Evolutionary conservation across 2,797 vertebrate species (phyloP).

Genomic region (Austrolebias charrua): DNA sequence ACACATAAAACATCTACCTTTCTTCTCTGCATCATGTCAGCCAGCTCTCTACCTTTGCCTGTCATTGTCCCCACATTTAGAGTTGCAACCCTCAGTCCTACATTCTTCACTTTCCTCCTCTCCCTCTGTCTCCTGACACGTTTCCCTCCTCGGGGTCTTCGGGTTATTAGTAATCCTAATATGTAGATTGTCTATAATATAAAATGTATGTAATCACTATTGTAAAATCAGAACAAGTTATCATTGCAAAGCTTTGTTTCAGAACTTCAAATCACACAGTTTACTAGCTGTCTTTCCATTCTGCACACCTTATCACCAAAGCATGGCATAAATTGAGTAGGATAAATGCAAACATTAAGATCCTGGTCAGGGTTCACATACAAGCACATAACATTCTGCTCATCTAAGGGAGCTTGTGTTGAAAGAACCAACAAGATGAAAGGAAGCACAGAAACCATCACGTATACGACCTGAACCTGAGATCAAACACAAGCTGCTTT

Average conservation of each 20-base stretch:
- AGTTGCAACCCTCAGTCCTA: too few relatives aligned
- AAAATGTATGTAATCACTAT: background rate
- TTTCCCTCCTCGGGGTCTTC: too few relatives aligned
- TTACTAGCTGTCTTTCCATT: constrained; percentile 13
- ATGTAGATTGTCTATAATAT: too few relatives aligned
- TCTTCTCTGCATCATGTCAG: too few relatives aligned
- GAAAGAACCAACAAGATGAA: constrained; percentile 49
- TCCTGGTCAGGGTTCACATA: constrained; percentile 52
- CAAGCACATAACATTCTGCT: constrained; percentile 43
- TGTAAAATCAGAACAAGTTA: constrained; percentile 28
- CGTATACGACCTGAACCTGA: constrained; percentile 59
- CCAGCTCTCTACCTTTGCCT: too few relatives aligned
- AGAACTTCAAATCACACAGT: constrained; percentile 8
- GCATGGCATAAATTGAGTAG: constrained; percentile 4
- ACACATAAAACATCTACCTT: too few relatives aligned
- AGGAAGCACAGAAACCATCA: constrained; percentile 31
- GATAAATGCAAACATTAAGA: constrained; percentile 39
- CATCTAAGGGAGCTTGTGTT: constrained; percentile 42
- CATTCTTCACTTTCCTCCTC: too few relatives aligned
- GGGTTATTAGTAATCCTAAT: too few relatives aligned
- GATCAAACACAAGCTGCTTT: constrained; percentile 56
- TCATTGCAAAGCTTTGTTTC: constrained; percentile 3
- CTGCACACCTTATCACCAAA: constrained; percentile 15
- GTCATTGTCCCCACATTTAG: too few relatives aligned
- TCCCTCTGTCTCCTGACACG: too few relatives aligned